These are phyloP conservation scores for Atopsyche davidsoni DNA, from an alignment of 1,140 invertebrate genomes.

Conservation along the genomic window DNA sequence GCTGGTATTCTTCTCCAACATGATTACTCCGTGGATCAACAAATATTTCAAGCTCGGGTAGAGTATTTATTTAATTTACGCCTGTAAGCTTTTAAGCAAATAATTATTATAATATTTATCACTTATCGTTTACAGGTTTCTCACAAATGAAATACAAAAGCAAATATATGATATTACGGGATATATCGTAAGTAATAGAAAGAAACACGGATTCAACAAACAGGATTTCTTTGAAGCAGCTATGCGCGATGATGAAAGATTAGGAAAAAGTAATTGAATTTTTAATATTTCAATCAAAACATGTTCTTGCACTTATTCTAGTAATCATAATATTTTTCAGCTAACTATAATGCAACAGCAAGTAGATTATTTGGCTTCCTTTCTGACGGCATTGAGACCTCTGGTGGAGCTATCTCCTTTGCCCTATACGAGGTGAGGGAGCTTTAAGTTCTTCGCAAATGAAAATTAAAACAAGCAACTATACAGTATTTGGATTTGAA, in stretches of 20 bases:
- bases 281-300: too few species aligned
- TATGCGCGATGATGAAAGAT: constrained; percentile 11
- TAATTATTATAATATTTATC: constrained; percentile 6
- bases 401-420: constrained; percentile 17
- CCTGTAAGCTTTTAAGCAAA: background rate
- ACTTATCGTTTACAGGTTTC: constrained; percentile 14
- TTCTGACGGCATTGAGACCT: constrained; percentile 26
- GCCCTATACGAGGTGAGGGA: constrained; percentile 19
- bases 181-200: constrained; percentile 13
- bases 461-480: background rate
- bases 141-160: constrained; percentile 11
- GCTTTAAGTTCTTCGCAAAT: background rate
- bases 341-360: too few species aligned
- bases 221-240: constrained; percentile 19
- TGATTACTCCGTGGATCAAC: constrained; percentile 14
- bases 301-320: too few species aligned
- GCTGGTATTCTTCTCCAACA: background rate
- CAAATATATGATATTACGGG: constrained; percentile 11
- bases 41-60: constrained; percentile 17
- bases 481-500: constrained; percentile 1
- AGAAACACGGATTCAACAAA: constrained; percentile 13
- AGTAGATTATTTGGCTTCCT: constrained; percentile 21
- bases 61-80: background rate
- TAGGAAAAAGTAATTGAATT: background rate
- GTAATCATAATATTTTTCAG: too few species aligned